Evolutionary conservation across 2,888 invertebrate species (phyloP), one percentile per base, ranked within the genome.

Genomic region (Eilema griseolum): DNA sequence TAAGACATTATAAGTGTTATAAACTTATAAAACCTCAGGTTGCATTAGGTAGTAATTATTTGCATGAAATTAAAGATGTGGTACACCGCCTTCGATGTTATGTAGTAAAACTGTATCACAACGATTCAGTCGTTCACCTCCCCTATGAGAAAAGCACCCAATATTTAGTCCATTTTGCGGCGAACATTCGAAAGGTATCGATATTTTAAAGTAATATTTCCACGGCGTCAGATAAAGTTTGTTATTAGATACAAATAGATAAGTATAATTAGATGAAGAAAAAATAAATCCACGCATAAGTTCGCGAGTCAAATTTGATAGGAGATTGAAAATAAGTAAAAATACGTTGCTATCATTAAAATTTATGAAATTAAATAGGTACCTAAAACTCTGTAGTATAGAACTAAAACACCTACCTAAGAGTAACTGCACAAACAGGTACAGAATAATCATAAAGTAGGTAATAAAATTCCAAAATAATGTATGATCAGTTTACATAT

Each of bases 1-100:
- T 71, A 60, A 67, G 64, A 71, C 64, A 65, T 65, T 61, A 59
- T 69, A 69, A 61, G 46, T 7, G 46, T 46, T 46, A 67, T 57
- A 67, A 64, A 23, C 23, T 63, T 31, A 59, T 24, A 62, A 62
- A 60, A 60, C 60, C 67, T 56, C 33, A 12, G 62, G 61, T 37
- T 46, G 41, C 26, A 62, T 57, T n/a, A 66, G 66, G 62, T 65
- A 61, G 66, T 70, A 26, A 66, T 37, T 66, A 28, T 56, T 56
- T 66, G 33, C 28, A 46, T 61, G 24, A 66, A 66, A 66, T 56
- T n/a, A 61, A 62, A 37, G 16, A 16, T 41, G 16, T 66, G 31
- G 31, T 33, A 62, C 28, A 70, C 41, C 33, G 64, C 71, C 63
- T 64, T 67, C 60, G 60, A 71, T 64, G 63, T 31, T 46, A 33